Evolutionary conservation across 2,797 vertebrate genomes (phyloP), one percentile per base, ranked within the genome.

Genomic region (Sciaenops ocellatus): DNA sequence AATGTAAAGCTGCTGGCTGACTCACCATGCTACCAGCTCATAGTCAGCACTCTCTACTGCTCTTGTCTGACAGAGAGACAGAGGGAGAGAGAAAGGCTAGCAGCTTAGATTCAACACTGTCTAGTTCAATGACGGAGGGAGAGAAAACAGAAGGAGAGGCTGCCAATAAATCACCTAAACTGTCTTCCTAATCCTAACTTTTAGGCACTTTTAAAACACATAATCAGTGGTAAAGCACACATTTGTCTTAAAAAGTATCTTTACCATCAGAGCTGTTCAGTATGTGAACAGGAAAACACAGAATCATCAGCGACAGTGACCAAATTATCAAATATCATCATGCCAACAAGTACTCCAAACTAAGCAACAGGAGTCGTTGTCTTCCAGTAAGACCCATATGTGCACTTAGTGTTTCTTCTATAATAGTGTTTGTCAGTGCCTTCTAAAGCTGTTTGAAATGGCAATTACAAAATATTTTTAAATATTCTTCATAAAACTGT

Each of bases 1-100:
- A 94, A 94, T 91, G 92, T 93, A 91, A 94, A 94, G 92, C 91
- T 91, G 89, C 88, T 82, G 92, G 92, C 93, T 94, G 93, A 93
- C 92, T 94, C 93, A 93, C 92, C 92, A 93, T 41, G 88, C 90
- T 81, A 90, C 89, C 91, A 87, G 92, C 91, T 91, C 85, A 84
- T 89, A 91, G 92, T 91, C 93, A 91, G 90, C 90, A 92, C 90
- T 94, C 91, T 91, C 83, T 69, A 70, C 88, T 90, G 89, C 91
- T 90, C 85, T 65, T 78, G 90, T 92, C 90, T 90, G 90, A 90
- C 85, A 91, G 88, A 82, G 74, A 73, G 79, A 83, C 41, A 76
- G 85, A 79, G 83, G 64, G 82, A 79, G 81, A 74, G 87, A 82
- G 76, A 72, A 48, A 71, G 64, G 70, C 76, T 69, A 87, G 56